phyloP scores from a whole-genome alignment of 2,797 vertebrate species.

The Esox masquinongy region DNA sequence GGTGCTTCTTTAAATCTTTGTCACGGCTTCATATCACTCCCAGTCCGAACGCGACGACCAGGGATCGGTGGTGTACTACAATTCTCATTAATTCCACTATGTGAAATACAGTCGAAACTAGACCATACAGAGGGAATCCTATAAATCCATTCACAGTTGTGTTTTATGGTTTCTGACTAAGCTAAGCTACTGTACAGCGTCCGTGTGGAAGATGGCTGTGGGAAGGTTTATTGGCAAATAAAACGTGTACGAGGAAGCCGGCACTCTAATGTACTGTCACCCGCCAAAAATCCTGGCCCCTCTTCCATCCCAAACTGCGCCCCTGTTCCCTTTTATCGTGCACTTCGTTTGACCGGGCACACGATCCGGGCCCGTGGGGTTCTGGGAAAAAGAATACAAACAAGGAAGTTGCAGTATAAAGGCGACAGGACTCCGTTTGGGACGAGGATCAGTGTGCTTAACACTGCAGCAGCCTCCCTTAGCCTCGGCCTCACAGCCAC shows the following conservation, averaged over 20 bases:
- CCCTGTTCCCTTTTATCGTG: neutral
- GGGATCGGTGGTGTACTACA: neutral
- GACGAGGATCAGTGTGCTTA: slow-evolving; percentile 17
- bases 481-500: slow-evolving; percentile 49
- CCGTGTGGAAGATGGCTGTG: slow-evolving; percentile 61
- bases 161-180: slow-evolving; percentile 46
- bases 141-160: slow-evolving; percentile 25
- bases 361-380: neutral
- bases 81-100: neutral
- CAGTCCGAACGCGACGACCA: neutral
- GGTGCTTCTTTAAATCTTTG: neutral
- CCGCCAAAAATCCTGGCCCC: slow-evolving; percentile 63
- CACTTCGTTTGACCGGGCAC: neutral
- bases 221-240: slow-evolving; percentile 67
- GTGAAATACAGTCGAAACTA: neutral
- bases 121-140: slow-evolving; percentile 9
- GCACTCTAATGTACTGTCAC: slow-evolving; percentile 68
- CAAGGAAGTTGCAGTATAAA: neutral
- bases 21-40: neutral
- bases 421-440: neutral
- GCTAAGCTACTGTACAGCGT: slow-evolving; percentile 28
- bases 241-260: slow-evolving; percentile 61
- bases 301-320: neutral
- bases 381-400: neutral
- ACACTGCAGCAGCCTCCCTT: slow-evolving; percentile 67